These are phyloP conservation scores for Parelbella ahira DNA, from an alignment of 2,888 invertebrate species.

Conservation along the genomic window DNA sequence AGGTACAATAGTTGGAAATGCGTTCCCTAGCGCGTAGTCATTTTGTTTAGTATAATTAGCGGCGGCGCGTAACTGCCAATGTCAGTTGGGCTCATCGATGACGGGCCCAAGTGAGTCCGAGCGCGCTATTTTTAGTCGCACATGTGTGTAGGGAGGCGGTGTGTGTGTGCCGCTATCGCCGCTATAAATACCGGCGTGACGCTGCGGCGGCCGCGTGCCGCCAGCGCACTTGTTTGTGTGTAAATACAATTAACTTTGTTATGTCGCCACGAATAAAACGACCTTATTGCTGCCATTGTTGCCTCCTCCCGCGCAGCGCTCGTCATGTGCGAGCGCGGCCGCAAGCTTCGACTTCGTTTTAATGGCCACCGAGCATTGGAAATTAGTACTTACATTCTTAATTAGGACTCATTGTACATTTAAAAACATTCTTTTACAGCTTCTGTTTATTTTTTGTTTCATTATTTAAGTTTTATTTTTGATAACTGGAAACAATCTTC, in stretches of 20 bases:
- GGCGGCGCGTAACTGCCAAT: constrained; percentile 27
- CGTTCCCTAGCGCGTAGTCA: constrained; percentile 12
- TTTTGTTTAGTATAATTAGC: constrained; percentile 22
- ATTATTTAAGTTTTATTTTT: too few species aligned
- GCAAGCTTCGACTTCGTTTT: too few species aligned
- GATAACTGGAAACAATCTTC: too few species aligned
- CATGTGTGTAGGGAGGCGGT: constrained; percentile 1
- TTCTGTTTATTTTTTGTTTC: too few species aligned
- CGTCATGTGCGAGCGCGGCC: too few species aligned
- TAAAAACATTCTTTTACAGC: too few species aligned
- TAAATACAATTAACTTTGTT: constrained; percentile 24
- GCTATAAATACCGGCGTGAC: constrained; percentile 19
- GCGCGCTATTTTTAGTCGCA: constrained; percentile 17
- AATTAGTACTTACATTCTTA: too few species aligned
- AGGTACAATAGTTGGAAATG: too few species aligned
- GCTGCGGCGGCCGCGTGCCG: constrained; percentile 12
- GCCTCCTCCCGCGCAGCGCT: too few species aligned
- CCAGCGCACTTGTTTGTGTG: constrained; percentile 25
- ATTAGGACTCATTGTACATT: too few species aligned
- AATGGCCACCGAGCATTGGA: too few species aligned
- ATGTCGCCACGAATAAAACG: constrained; percentile 10
- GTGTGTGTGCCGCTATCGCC: constrained; percentile 19
- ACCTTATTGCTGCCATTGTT: constrained; percentile 11
- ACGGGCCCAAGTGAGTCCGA: constrained; percentile 21
- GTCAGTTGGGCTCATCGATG: constrained; percentile 26